phyloP scores from a whole-genome alignment of 1,140 invertebrate genomes.

The Ceratoteleas bidentatus region DNA sequence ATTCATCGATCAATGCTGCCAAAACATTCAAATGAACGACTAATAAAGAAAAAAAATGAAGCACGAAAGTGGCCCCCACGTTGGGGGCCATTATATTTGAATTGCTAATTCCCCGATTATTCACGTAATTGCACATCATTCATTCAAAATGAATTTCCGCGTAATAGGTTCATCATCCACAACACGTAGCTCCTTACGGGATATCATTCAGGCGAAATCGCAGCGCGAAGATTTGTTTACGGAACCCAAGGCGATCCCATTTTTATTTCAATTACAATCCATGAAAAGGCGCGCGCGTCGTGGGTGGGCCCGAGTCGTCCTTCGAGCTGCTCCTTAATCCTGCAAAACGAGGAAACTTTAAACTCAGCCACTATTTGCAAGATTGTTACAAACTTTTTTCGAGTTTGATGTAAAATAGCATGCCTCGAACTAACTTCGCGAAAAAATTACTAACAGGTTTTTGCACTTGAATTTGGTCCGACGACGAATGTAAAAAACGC shows the following conservation, averaged over 20 bases:
- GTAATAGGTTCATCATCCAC: slow-evolving; percentile 18
- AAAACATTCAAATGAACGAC: not conserved
- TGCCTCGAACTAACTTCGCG: slow-evolving; percentile 16
- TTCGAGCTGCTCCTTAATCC: slow-evolving; percentile 49
- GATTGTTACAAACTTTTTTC: slow-evolving; percentile 53
- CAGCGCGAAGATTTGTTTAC: slow-evolving; percentile 45
- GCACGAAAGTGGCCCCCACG: not conserved
- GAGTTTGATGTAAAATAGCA: slow-evolving; percentile 56
- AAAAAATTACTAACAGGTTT: slow-evolving; percentile 14
- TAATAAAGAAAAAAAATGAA: not conserved
- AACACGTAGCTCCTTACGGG: slow-evolving; percentile 1
- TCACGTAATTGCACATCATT: slow-evolving; percentile 4
- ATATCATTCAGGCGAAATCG: slow-evolving; percentile 22
- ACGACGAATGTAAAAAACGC: no score
- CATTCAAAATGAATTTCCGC: slow-evolving; percentile 10
- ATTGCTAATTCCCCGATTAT: slow-evolving; percentile 9
- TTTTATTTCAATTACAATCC: slow-evolving; percentile 66
- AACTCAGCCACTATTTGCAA: slow-evolving; percentile 48
- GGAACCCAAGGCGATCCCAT: slow-evolving; percentile 44
- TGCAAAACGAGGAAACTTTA: slow-evolving; percentile 58
- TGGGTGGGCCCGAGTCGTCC: slow-evolving; percentile 47
- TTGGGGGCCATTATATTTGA: slow-evolving; percentile 6
- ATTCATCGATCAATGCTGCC: not conserved
- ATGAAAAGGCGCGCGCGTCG: slow-evolving; percentile 36
- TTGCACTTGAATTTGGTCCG: no score